Evolutionary conservation across 2,113 vertebrate genomes (phyloP).

Genomic region (Aix galericulata): DNA sequence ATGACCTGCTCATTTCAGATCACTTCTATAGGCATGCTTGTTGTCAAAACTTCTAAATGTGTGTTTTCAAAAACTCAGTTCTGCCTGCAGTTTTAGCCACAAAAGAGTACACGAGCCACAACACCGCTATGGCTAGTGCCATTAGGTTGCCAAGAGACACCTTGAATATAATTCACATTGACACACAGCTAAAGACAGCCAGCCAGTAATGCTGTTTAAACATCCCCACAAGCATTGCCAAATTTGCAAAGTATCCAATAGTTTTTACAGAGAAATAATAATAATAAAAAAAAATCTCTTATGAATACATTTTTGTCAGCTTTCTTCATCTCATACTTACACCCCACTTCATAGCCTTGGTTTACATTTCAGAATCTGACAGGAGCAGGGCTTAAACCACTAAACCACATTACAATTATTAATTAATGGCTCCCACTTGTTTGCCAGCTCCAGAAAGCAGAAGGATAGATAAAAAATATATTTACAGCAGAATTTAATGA

Average conservation of each 20-base stretch:
- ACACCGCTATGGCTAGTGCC: neutral
- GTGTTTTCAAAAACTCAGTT: neutral
- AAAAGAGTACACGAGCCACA: constrained; percentile 5
- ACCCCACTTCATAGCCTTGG: neutral
- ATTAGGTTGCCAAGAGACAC: constrained; percentile 5
- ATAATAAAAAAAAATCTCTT: neutral
- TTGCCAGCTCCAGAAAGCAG: constrained; percentile 51
- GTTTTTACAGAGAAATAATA: neutral
- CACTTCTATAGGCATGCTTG: neutral
- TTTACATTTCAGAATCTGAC: constrained; percentile 25
- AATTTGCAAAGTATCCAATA: neutral
- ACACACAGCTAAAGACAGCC: neutral
- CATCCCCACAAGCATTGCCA: neutral
- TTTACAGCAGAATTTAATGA: constrained; percentile 50
- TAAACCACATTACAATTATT: constrained; percentile 53
- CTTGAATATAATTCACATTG: neutral
- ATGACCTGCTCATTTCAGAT: neutral
- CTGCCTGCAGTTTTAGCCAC: neutral
- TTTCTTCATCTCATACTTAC: neutral
- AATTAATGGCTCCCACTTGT: constrained; percentile 55
- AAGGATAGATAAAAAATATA: constrained; percentile 16
- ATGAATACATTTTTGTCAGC: neutral
- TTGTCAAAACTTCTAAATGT: neutral
- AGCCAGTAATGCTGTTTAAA: neutral
- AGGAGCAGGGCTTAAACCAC: neutral